Evolutionary conservation across 2,113 vertebrate species (phyloP).

Genomic region (Diphyllodes magnificus): DNA sequence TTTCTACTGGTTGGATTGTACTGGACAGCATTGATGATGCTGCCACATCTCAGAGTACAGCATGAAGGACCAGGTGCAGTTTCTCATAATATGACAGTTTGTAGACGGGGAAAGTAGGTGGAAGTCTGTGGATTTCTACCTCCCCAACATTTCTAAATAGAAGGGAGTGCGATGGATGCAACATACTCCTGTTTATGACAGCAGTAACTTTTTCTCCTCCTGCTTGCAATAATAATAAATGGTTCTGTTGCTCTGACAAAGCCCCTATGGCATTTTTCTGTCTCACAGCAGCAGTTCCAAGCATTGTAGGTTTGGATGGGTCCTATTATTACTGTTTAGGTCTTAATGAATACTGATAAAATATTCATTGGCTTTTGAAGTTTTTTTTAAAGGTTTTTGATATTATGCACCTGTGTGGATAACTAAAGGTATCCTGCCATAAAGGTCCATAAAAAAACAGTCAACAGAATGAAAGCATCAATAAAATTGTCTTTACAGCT

Average conservation of each 20-base stretch:
- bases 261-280: not conserved
- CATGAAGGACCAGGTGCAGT: not conserved
- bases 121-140: not conserved
- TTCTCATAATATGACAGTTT: not conserved
- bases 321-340: conserved; percentile 41
- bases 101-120: not conserved
- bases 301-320: not conserved
- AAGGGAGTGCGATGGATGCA: not conserved
- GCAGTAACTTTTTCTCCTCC: not conserved
- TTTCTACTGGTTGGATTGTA: not conserved
- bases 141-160: not conserved
- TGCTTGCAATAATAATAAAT: not conserved
- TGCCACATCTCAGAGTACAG: not conserved
- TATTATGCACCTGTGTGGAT: conserved; percentile 17
- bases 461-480: conserved; percentile 51
- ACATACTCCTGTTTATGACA: not conserved
- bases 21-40: not conserved
- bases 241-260: conserved; percentile 1
- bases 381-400: conserved; percentile 43
- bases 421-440: conserved; percentile 38
- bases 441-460: conserved; percentile 57
- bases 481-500: conserved; percentile 48
- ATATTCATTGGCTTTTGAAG: conserved; percentile 54
- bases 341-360: conserved; percentile 62
- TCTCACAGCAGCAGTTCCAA: not conserved